These are phyloP conservation scores for Pomatostomus ruficeps DNA, from an alignment of 2,113 vertebrate species.

Conservation along the genomic window DNA sequence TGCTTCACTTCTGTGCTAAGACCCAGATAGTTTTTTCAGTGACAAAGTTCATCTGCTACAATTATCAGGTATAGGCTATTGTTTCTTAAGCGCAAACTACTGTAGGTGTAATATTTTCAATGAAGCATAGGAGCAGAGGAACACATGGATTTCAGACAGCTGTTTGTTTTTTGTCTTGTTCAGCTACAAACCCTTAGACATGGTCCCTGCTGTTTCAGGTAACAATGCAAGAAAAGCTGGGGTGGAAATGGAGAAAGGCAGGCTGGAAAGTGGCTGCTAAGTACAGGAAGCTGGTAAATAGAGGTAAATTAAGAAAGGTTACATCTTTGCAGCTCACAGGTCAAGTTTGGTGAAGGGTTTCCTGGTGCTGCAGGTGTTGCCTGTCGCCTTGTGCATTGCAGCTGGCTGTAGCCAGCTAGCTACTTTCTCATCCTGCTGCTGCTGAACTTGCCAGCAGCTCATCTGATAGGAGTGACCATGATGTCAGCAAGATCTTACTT, in stretches of 20 bases:
- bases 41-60: no score
- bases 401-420: not conserved
- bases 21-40: not conserved
- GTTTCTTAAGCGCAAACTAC: not conserved
- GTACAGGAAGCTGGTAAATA: not conserved
- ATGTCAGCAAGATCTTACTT: not conserved
- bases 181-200: not conserved
- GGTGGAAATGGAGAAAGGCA: no score
- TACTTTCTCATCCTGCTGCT: not conserved
- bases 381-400: rapidly evolving
- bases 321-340: not conserved
- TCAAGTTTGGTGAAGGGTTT: not conserved
- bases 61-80: no score
- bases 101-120: not conserved
- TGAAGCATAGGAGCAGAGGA: not conserved
- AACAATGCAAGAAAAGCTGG: not conserved
- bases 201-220: not conserved
- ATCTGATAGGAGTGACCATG: not conserved
- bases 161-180: not conserved
- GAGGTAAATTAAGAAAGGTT: not conserved
- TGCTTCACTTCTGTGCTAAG: not conserved
- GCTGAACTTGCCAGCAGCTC: no score
- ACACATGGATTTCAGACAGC: not conserved
- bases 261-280: not conserved
- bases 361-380: not conserved